A percentile compares a stretch with the other conserved stretches of the same genome.
Conservation (phyloP, 2,797 vertebrate genomes). For the Aeoliscus strigatus region DNA sequence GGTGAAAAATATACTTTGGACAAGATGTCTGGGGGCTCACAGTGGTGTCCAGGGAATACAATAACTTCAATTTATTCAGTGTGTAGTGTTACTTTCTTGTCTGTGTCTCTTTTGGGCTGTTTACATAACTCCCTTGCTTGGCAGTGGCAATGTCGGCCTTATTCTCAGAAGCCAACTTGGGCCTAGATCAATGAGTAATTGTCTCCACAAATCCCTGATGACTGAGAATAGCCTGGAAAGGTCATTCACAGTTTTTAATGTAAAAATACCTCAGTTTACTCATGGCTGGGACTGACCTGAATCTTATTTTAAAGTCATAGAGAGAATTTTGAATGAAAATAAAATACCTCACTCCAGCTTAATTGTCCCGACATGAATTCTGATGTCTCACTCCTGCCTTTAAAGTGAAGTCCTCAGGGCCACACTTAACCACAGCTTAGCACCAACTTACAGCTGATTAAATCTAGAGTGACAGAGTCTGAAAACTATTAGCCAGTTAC, state of each 20-base stretch:
- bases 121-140: conserved; percentile 47
- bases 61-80: conserved; percentile 16
- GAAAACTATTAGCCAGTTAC: conserved; percentile 50
- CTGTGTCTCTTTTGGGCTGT: conserved; percentile 23
- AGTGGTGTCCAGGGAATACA: too few species aligned
- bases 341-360: conserved; percentile 26
- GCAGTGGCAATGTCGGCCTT: conserved; percentile 36
- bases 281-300: conserved; percentile 15
- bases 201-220: conserved; percentile 35
- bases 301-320: conserved; percentile 27
- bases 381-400: conserved; percentile 16
- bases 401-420: conserved; percentile 36
- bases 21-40: too few species aligned
- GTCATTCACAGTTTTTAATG: conserved; percentile 38
- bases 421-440: conserved; percentile 34
- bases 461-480: conserved; percentile 45
- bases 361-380: conserved; percentile 31
- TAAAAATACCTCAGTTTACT: conserved; percentile 43
- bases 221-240: conserved; percentile 32
- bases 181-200: conserved; percentile 53
- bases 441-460: conserved; percentile 45
- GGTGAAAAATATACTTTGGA: too few species aligned
- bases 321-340: conserved; percentile 28
- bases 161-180: conserved; percentile 43
- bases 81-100: conserved; percentile 14